Conservation (phyloP, 2,797 vertebrate species). For the Chaetophractus vellerosus region DNA sequence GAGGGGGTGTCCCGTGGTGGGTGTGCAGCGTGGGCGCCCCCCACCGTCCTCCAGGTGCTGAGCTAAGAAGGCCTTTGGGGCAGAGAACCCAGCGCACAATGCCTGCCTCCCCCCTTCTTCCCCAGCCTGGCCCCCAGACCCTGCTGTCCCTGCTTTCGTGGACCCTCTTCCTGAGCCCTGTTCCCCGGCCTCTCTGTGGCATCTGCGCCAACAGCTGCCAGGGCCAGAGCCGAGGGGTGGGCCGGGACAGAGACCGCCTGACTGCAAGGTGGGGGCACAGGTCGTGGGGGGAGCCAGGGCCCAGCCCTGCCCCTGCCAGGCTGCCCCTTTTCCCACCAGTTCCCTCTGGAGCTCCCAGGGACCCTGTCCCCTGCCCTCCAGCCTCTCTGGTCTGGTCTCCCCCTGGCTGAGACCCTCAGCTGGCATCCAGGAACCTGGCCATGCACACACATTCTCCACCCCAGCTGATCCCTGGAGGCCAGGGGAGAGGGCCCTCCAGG, state of each 20-base stretch:
- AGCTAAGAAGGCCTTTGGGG: neutral
- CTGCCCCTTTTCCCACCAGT: neutral
- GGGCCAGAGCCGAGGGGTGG: neutral
- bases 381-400: fast-evolving
- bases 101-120: too few relatives aligned
- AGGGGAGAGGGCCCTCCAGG: neutral
- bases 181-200: neutral
- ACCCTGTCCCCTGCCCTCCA: fast-evolving
- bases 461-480: neutral
- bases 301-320: neutral
- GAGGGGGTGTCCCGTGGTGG: too few relatives aligned
- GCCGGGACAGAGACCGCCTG: neutral
- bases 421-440: neutral
- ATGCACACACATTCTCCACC: neutral
- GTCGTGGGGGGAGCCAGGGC: too few relatives aligned
- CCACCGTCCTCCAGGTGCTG: neutral
- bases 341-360: too few relatives aligned
- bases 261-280: neutral
- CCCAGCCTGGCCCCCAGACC: neutral
- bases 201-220: neutral
- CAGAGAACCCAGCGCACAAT: neutral
- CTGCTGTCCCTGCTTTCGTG: neutral
- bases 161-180: too few relatives aligned
- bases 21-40: too few relatives aligned
- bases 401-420: neutral